Evolutionary conservation across 2,113 vertebrate species (phyloP).

Genomic region (Trematomus loennbergii): DNA sequence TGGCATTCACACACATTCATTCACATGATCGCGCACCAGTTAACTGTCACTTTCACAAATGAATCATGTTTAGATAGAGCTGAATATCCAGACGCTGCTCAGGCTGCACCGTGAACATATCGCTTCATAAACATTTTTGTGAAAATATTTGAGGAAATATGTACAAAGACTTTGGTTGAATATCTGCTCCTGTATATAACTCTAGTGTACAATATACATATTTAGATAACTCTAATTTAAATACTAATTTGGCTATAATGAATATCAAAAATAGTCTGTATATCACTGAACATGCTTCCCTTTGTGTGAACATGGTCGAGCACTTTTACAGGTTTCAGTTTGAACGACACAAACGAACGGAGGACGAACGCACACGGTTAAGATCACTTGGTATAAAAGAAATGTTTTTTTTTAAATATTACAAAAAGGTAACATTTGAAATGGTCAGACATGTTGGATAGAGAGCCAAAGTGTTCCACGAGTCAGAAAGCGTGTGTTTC

Average conservation of each 20-base stretch:
- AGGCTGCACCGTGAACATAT: not conserved
- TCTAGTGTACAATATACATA: conserved; percentile 73
- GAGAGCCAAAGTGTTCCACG: not conserved
- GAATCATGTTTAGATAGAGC: not conserved
- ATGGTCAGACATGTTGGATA: conserved; percentile 18
- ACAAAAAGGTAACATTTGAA: conserved; percentile 44
- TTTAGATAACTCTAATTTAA: conserved; percentile 74
- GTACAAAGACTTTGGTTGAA: conserved; percentile 76
- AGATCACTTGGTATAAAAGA: conserved; percentile 47
- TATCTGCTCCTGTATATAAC: conserved; percentile 61
- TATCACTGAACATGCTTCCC: conserved; percentile 40
- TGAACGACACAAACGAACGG: not conserved
- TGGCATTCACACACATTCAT: no score
- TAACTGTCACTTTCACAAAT: not conserved
- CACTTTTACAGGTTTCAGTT: conserved; percentile 5
- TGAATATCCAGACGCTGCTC: conserved; percentile 3
- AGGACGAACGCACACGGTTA: conserved; percentile 9
- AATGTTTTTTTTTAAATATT: conserved; percentile 43
- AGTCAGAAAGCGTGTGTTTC: no score
- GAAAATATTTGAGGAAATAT: conserved; percentile 53
- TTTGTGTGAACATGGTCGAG: conserved; percentile 14
- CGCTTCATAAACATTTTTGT: conserved; percentile 16
- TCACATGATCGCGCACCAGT: not conserved
- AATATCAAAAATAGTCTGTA: conserved; percentile 60
- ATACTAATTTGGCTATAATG: conserved; percentile 70